Evolutionary conservation across 2,797 vertebrate genomes (phyloP), one percentile per base, ranked within the genome.

Genomic region (Aulostomus chinensis): DNA sequence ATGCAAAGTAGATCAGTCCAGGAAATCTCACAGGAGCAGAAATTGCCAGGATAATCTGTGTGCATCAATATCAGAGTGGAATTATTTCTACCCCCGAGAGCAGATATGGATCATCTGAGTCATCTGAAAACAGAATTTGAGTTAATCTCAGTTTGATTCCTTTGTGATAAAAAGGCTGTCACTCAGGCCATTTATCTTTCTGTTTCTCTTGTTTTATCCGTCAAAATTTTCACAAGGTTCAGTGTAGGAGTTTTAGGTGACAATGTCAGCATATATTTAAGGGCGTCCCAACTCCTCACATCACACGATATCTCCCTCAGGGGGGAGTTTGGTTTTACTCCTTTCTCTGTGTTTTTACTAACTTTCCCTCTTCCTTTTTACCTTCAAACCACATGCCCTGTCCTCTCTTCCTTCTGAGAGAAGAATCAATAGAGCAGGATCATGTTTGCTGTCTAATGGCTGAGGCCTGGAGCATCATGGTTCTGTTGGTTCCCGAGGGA

Each of bases 381-480:
- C 37, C 46, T 80, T 73, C 74, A 58, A 70, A 46, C 57, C 55
- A 32, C 49, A 3, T 8, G 25, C 15, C 31, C 24, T 51, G 55
- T 67, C 52, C 31, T 33, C 46, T n/a, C 30, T 18, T 18, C 21
- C 28, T 33, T 50, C 53, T 46, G 54, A 78, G 62, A 62, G 55
- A 60, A 81, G 90, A 88, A 90, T 90, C 89, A 77, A 89, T 91
- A 82, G 26, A 12, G 46, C 16, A 55, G 81, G 89, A 87, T 92
- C 81, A 68, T 85, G 85, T 89, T 89, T 83, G 48, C 82, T 57
- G 48, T 76, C 68, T 86, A 86, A 88, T 86, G 84, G 86, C 73
- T 48, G 67, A 14, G 33, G 66, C 78, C 76, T 41, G 37, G 32
- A 52, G 71, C 65, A 37, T 58, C 58, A 22, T 40, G 65, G 60